Evolutionary conservation across 2,888 invertebrate species (phyloP), one percentile per base, ranked within the genome.

Genomic region (Aethes cnicana): DNA sequence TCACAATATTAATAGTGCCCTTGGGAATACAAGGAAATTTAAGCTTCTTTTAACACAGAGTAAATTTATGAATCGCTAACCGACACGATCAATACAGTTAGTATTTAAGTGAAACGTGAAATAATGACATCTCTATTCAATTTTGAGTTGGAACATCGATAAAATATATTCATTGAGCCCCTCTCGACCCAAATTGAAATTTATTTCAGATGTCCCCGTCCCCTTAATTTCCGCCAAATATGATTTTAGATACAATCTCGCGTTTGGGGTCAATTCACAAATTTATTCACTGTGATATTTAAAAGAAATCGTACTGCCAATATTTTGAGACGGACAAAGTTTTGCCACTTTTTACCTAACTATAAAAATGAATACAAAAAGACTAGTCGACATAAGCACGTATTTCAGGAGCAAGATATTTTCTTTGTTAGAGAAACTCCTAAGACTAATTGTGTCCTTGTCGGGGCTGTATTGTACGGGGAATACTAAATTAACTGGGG

Each of bases 201-300:
- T 81, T 79, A 83, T 84, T 81, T 82, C 73, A 74, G 71, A 74
- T 77, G 74, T 72, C 76, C 77, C 69, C 75, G 71, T 68, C 69
- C 77, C 77, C 77, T 83, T 85, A 83, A 85, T 84, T 85, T 85
- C 80, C 84, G 79, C 76, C 76, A 76, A 84, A 81, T 81, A 81
- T 81, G 80, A 83, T 85, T 83, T 77, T 64, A 77, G 78, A 85
- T 82, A 77, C 79, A 82, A 84, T 85, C 81, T 80, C 74, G 72
- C 72, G 69, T 72, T 72, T 70, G 74, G 74, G 75, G 78, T 81
- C 77, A 77, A 77, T 77, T 79, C 66, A 58, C 53, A 57, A 65
- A 70, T 71, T 60, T 68, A 63, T 61, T 36, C 43, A 50, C 25
- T 52, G 37, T 39, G 23, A 46, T 33, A 6, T 21, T 28, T 16